Evolutionary conservation across 1,140 invertebrate species (phyloP).

Genomic region (Drosophila sp.): DNA sequence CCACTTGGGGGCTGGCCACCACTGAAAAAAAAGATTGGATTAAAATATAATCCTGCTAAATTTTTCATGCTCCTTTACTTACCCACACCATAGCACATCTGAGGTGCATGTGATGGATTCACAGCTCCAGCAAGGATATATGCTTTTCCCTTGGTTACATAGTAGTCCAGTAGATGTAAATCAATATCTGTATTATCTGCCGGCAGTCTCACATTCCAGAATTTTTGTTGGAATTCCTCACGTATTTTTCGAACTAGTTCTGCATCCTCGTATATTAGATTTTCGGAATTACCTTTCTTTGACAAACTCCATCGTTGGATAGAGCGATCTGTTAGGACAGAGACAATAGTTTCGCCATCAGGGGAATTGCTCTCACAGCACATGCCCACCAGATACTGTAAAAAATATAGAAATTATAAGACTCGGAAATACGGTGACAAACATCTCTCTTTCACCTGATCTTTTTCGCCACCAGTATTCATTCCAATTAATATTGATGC

Average conservation of each 20-base stretch:
- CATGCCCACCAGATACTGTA: conserved; percentile 69
- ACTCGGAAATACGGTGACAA: neutral
- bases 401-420: neutral
- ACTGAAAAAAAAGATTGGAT: conserved; percentile 28
- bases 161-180: conserved; percentile 89
- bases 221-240: conserved; percentile 72
- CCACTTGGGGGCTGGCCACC: conserved; percentile 37
- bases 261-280: conserved; percentile 73
- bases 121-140: conserved; percentile 90
- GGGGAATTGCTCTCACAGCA: conserved; percentile 54
- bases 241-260: conserved; percentile 72
- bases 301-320: conserved; percentile 75
- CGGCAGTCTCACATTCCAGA: conserved; percentile 68
- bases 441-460: conserved; percentile 87
- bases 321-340: conserved; percentile 72
- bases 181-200: conserved; percentile 81
- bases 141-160: conserved; percentile 87
- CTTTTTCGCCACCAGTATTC: conserved; percentile 87
- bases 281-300: conserved; percentile 69
- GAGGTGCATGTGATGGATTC: conserved; percentile 86
- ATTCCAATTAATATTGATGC: conserved; percentile 95
- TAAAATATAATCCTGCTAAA: neutral
- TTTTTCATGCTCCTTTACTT: neutral
- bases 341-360: conserved; percentile 55
- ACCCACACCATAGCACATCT: conserved; percentile 89